Conservation (phyloP, 2,797 vertebrate species). For the Mormyrus hasselquistii region DNA sequence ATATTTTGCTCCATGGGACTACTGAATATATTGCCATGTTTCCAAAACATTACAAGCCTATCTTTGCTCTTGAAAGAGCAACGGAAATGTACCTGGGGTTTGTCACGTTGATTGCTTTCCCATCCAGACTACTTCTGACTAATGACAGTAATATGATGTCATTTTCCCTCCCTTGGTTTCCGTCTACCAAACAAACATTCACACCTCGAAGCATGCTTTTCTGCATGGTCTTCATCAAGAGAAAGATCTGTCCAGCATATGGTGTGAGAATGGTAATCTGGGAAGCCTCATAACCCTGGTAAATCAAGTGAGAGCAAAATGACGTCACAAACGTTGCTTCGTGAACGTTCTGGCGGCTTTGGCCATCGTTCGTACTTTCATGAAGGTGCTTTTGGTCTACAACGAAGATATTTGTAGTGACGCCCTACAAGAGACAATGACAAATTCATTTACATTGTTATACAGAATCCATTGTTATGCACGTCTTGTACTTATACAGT, state of each 20-base stretch:
- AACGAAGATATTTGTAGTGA: constrained; percentile 36
- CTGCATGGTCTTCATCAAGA: constrained; percentile 31
- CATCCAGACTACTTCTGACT: constrained; percentile 34
- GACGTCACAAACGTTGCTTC: constrained; percentile 36
- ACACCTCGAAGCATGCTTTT: constrained; percentile 28
- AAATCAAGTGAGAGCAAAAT: constrained; percentile 34
- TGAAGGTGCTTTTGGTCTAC: constrained; percentile 34
- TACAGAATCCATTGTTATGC: not conserved
- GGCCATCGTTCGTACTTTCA: constrained; percentile 30
- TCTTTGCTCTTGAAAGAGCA: constrained; percentile 39
- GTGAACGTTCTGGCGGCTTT: constrained; percentile 36
- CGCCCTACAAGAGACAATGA: constrained; percentile 28
- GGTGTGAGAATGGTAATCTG: constrained; percentile 40
- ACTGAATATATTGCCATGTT: constrained; percentile 31
- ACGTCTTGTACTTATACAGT: not conserved
- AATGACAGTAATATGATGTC: constrained; percentile 39
- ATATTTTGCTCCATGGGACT: constrained; percentile 32
- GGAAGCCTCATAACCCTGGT: constrained; percentile 36
- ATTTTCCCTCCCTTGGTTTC: constrained; percentile 40
- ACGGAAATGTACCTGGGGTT: constrained; percentile 38
- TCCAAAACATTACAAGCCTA: constrained; percentile 39
- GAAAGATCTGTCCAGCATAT: constrained; percentile 31
- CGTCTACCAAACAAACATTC: constrained; percentile 34
- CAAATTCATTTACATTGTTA: not conserved
- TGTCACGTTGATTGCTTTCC: constrained; percentile 29